Base-by-base conservation (phyloP, 2,797 vertebrate genomes). In the Enteromius afrohamiltoni region DNA sequence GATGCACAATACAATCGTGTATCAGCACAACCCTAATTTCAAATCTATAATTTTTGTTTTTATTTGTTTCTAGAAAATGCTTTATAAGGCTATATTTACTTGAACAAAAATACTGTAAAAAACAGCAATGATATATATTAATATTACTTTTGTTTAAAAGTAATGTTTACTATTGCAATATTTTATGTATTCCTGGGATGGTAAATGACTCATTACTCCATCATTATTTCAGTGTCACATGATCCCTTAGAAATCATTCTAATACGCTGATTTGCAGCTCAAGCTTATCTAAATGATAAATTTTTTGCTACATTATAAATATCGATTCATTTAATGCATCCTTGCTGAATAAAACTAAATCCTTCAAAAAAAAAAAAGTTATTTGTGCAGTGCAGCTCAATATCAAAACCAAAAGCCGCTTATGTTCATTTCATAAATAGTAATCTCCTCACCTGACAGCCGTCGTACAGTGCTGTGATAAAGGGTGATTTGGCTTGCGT, bases 391-490 rank as follows among this genome's bases (percentile, higher is more conserved):
- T 14, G 19, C 6, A 23, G 51, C 21, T 37, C 49, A 76, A 8
- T 40, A 31, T 37, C 51, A 60, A n/a, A 53, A 23, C 4, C 17
- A 31, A 31, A 37, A 70, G 16, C 45, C 11, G n/a, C 53, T 58
- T 58, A 58, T 58, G n/a, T 45, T 65, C 5, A 34, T 64, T 21
- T n/a, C 26, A 14, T 8, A 3, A 1, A 34, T 4, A 26, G 9
- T 40, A 77, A 10, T 16, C 49, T 7, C 11, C 84, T 93, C 84
- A 97, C 97, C 96, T 95, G 94, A 89, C 97, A 99, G 87, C 96
- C 97, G 29, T 98, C 97, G 0, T 94, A 90, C 65, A 95, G 92
- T 37, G 93, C 90, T 0, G 75, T 90, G 82, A 96, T 89, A 80
- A 96, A 95, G 47, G 93, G 88, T 0, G 92, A 95, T 83, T 93